Evolutionary conservation across 2,113 vertebrate species (phyloP).

Genomic region (Psephotus haematonotus): DNA sequence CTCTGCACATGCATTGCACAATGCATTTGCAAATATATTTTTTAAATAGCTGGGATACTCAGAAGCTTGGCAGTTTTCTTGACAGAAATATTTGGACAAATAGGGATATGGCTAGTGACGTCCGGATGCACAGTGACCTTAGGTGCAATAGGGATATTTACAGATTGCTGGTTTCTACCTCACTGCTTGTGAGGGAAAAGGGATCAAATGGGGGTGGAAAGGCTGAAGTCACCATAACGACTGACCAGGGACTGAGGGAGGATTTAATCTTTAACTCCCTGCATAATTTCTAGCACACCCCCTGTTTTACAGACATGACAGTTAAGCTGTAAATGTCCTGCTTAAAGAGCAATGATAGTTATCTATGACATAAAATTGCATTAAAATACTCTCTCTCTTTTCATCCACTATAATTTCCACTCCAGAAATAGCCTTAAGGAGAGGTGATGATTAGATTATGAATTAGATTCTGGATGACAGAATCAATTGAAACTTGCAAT

Average conservation of each 20-base stretch:
- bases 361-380: conserved; percentile 40
- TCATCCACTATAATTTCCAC: conserved; percentile 51
- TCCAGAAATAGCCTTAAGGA: conserved; percentile 56
- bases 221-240: not conserved
- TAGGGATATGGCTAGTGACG: not conserved
- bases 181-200: not conserved
- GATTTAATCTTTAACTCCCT: not conserved
- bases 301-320: not conserved
- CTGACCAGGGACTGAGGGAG: not conserved
- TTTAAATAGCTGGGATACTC: not conserved
- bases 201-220: not conserved
- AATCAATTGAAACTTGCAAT: conserved; percentile 33
- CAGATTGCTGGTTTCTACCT: not conserved
- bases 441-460: conserved; percentile 20
- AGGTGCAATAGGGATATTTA: not conserved
- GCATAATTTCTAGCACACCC: not conserved
- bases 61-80: not conserved
- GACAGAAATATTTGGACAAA: not conserved
- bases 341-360: conserved; percentile 51
- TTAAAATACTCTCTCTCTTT: conserved; percentile 54
- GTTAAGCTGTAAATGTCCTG: conserved; percentile 33
- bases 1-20: not conserved
- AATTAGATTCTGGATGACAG: conserved; percentile 52
- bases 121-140: not conserved
- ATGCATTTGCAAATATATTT: not conserved